Base-by-base conservation (phyloP, 2,797 vertebrate species). In the Aulostomus chinensis region DNA sequence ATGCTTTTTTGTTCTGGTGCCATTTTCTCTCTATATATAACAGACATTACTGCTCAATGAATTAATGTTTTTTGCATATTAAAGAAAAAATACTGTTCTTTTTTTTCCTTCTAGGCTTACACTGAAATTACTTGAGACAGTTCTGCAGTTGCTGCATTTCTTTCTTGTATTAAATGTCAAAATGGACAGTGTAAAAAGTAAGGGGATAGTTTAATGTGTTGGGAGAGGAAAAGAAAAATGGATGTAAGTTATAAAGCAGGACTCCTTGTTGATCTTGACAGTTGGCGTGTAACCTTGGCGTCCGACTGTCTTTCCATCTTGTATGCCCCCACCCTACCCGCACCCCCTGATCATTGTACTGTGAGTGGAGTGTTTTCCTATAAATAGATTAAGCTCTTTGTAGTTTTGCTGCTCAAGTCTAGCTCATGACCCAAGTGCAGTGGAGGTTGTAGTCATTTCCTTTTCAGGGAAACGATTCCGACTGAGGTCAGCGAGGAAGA, bases 301-400 rank as follows among this genome's bases (percentile, higher is more conserved):
- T 78, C 78, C 5, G 9, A 56, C 57, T 59, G 68, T 82, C 74
- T 81, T 83, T 77, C 68, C 21, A 31, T 73, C 68, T 70, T 68
- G 62, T 58, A 66, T 68, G 62, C 62, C 68, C 74, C 62, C 52
- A 63, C 61, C 47, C 45, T n/a, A n/a, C n/a, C n/a, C n/a, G n/a
- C n/a, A n/a, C 45, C 69, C 65, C 76, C 71, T 70, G 73, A 81
- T 78, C 73, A 53, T 54, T 76, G 79, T 83, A 68, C 84, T 86
- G 80, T 76, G 79, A 26, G 33, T 17, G 77, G 71, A 2, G 47
- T 91, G 84, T 91, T 91, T 91, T 74, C 68, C 88, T 88, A 88
- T 90, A 91, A 91, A 91, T 89, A 90, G 87, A 88, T 86, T 88
- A 90, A 89, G 74, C 70, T 68, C 78, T 83, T 72, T 80, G 74